Conservation (phyloP, 2,888 invertebrate species). For the Koerneria pararmatus region DNA sequence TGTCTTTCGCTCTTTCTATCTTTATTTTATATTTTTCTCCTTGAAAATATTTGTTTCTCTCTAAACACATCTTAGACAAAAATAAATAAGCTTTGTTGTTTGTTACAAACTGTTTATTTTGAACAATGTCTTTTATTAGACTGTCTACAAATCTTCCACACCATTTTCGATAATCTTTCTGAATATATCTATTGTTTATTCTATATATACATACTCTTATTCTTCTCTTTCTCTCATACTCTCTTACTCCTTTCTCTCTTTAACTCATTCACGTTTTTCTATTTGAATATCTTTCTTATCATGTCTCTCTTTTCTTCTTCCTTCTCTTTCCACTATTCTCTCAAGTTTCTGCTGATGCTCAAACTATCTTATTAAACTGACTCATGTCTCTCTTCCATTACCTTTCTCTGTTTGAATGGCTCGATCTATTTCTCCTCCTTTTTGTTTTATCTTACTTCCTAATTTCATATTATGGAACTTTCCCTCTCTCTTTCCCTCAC, state of each 20-base stretch:
- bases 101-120: too few relatives aligned
- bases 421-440: background rate
- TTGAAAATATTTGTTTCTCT: too few relatives aligned
- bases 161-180: too few relatives aligned
- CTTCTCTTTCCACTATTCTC: background rate
- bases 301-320: too few relatives aligned
- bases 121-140: too few relatives aligned
- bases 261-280: background rate
- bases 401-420: background rate
- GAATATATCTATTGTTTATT: background rate
- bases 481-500: conserved; percentile 4
- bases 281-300: background rate
- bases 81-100: too few relatives aligned
- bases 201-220: background rate
- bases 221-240: background rate
- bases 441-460: background rate
- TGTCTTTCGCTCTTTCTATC: too few relatives aligned
- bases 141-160: too few relatives aligned
- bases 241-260: background rate
- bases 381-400: background rate
- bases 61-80: too few relatives aligned
- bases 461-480: background rate
- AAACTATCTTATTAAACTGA: background rate
- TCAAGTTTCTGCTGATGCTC: background rate
- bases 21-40: too few relatives aligned